phyloP scores from a whole-genome alignment of 2,888 invertebrate genomes.

The Norana najaformis region DNA sequence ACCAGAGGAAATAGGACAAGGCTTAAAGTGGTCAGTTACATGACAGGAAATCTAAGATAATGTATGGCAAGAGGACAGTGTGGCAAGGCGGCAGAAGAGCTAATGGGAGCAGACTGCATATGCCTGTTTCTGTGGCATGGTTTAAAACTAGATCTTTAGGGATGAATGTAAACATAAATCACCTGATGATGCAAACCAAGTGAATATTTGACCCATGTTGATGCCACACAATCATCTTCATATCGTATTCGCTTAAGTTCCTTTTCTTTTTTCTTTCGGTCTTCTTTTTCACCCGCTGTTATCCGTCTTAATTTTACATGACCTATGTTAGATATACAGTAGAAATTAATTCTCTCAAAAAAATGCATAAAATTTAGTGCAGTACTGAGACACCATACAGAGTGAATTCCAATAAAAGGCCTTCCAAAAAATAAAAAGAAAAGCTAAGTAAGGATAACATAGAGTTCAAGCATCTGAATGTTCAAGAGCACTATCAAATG shows the following conservation, averaged over 20 bases:
- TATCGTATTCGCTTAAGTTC: constrained; percentile 79
- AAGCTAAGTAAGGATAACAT: no score
- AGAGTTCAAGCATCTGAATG: no score
- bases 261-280: constrained; percentile 86
- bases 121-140: background rate
- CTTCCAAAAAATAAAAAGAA: no score
- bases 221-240: constrained; percentile 54
- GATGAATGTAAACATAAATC: background rate
- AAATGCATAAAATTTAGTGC: background rate
- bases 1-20: no score
- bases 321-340: constrained; percentile 66
- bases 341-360: background rate
- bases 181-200: constrained; percentile 88
- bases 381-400: no score
- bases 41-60: no score
- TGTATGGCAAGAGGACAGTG: no score
- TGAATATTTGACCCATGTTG: constrained; percentile 80
- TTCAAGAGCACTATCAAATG: no score
- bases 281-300: constrained; percentile 86
- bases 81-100: background rate
- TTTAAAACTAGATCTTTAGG: background rate
- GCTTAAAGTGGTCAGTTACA: no score
- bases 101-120: background rate
- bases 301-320: constrained; percentile 82
- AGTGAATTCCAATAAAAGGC: no score